phyloP scores from a whole-genome alignment of 2,888 invertebrate genomes.

The Carabus problematicus region DNA sequence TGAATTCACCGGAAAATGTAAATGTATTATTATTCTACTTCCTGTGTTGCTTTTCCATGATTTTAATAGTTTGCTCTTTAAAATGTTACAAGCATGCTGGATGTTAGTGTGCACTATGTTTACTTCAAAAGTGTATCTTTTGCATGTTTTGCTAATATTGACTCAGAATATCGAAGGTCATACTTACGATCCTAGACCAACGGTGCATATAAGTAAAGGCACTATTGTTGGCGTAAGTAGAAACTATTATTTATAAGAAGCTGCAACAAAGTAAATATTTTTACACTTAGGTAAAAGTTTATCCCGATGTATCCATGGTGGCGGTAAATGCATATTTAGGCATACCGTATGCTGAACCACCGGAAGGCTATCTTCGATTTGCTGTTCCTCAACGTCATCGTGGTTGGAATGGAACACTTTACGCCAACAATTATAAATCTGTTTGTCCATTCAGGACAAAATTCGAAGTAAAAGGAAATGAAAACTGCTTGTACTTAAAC shows the following conservation, averaged over 20 bases:
- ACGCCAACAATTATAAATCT: constrained; percentile 74
- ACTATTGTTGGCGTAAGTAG: constrained; percentile 66
- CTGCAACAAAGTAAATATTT: constrained; percentile 24
- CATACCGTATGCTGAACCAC: constrained; percentile 83
- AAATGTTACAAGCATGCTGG: constrained; percentile 13
- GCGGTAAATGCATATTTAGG: constrained; percentile 76
- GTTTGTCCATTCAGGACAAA: constrained; percentile 70
- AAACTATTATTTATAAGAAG: constrained; percentile 24
- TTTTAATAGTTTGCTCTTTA: constrained; percentile 24
- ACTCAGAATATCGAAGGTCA: constrained; percentile 15
- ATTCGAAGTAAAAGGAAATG: constrained; percentile 60
- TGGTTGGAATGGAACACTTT: constrained; percentile 75
- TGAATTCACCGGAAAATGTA: constrained; percentile 50
- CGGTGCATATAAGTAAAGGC: constrained; percentile 65
- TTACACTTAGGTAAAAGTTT: constrained; percentile 68
- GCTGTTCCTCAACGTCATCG: constrained; percentile 72
- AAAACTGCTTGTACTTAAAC: constrained; percentile 91
- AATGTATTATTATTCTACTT: constrained; percentile 44
- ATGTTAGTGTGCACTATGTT: constrained; percentile 4
- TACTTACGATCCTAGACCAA: constrained; percentile 53
- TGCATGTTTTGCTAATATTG: constrained; percentile 4
- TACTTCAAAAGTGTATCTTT: background rate
- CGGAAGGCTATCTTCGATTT: constrained; percentile 76
- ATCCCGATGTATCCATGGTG: constrained; percentile 66
- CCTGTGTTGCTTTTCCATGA: constrained; percentile 22